A percentile compares a stretch with the other conserved stretches of the same genome.
Evolutionary conservation across 1,140 invertebrate species (phyloP).

Genomic region (Drosophila fuyamai): DNA sequence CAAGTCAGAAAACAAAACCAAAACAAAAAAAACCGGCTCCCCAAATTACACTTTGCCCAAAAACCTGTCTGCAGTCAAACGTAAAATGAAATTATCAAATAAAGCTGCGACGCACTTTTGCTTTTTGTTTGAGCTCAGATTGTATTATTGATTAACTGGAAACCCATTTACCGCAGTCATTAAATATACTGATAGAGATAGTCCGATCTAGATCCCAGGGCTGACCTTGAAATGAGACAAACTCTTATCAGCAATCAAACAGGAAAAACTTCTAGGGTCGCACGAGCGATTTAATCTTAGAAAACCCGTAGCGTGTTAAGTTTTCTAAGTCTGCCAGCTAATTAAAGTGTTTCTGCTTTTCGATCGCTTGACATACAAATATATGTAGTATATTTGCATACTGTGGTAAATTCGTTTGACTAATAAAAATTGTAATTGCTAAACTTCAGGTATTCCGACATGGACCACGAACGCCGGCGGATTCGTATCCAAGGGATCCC

Average conservation of each 20-base stretch:
- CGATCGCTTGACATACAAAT: slow-evolving; percentile 2
- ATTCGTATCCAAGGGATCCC: slow-evolving; percentile 92
- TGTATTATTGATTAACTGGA: slow-evolving; percentile 27
- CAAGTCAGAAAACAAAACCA: slow-evolving; percentile 35
- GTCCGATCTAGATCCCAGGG: slow-evolving; percentile 21
- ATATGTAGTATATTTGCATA: neutral
- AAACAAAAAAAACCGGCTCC: slow-evolving; percentile 47
- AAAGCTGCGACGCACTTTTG: slow-evolving; percentile 67
- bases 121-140: slow-evolving; percentile 26
- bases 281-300: slow-evolving; percentile 7
- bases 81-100: slow-evolving; percentile 34
- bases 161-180: slow-evolving; percentile 32
- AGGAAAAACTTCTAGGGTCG: slow-evolving; percentile 18
- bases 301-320: slow-evolving; percentile 14
- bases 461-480: slow-evolving; percentile 91
- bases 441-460: slow-evolving; percentile 89
- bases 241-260: slow-evolving; percentile 39
- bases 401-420: slow-evolving; percentile 35
- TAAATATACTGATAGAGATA: slow-evolving; percentile 9
- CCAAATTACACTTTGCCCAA: slow-evolving; percentile 54
- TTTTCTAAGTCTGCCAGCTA: slow-evolving; percentile 5
- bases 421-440: slow-evolving; percentile 49
- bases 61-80: slow-evolving; percentile 45
- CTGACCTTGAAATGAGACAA: slow-evolving; percentile 44
- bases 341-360: slow-evolving; percentile 19